Percentiles rank a stretch among this genome's conserved stretches.
Evolutionary conservation across 2,797 vertebrate genomes (phyloP).

Genomic region (Crypturellus tataupa): DNA sequence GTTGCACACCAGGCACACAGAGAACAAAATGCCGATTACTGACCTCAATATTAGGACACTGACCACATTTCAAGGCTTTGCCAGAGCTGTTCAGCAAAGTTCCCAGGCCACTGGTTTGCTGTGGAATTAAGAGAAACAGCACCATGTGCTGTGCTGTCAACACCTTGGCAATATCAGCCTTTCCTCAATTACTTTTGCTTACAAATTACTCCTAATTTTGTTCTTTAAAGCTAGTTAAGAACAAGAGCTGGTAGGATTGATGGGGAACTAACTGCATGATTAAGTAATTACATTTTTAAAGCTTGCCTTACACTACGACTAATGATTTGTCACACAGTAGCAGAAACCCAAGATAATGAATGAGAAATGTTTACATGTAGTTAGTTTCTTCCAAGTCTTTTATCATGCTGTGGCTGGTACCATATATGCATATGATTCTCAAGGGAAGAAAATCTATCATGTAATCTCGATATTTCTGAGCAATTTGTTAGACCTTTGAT

Average conservation of each 20-base stretch:
- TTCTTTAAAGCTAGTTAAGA: constrained; percentile 87
- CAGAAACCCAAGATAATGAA: constrained; percentile 81
- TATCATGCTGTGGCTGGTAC: constrained; percentile 62
- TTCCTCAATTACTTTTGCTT: constrained; percentile 85
- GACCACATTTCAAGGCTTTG: neutral
- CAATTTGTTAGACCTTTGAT: constrained; percentile 8
- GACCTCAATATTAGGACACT: neutral
- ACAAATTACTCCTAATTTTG: constrained; percentile 87
- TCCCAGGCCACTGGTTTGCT: constrained; percentile 13
- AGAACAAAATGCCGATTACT: neutral
- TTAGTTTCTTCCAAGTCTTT: constrained; percentile 74
- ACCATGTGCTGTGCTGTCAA: constrained; percentile 77
- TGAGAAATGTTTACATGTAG: constrained; percentile 81
- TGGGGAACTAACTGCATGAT: constrained; percentile 84
- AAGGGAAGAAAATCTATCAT: constrained; percentile 58
- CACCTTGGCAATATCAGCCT: constrained; percentile 84
- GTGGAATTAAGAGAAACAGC: constrained; percentile 63
- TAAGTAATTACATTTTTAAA: constrained; percentile 86
- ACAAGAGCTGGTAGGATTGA: constrained; percentile 83
- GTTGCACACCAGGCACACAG: neutral
- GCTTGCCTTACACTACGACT: constrained; percentile 81
- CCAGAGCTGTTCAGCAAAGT: neutral
- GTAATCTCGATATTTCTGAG: constrained; percentile 38
- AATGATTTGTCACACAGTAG: constrained; percentile 81
- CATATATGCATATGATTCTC: neutral